Conservation (phyloP, 2,888 invertebrate species). For the Pyralis farinalis region DNA sequence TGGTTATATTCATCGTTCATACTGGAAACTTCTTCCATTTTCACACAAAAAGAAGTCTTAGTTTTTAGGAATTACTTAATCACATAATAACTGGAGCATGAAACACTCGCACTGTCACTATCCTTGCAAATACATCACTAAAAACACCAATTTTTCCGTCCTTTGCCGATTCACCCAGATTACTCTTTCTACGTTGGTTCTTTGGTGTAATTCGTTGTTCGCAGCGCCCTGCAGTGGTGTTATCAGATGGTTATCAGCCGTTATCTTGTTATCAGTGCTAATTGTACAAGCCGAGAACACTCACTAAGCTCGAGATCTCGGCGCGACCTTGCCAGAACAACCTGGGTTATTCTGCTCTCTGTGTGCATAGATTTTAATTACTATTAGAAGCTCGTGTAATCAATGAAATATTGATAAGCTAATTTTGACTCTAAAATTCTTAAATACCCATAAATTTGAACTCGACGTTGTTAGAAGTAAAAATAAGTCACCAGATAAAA, state of each 20-base stretch:
- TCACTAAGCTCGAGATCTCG: conserved; percentile 29
- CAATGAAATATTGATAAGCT: too few species aligned
- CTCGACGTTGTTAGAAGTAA: too few species aligned
- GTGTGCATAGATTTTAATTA: too few species aligned
- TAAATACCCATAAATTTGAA: too few species aligned
- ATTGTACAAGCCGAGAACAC: conserved; percentile 33
- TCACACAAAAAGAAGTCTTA: not conserved
- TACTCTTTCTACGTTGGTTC: too few species aligned
- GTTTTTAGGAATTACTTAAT: too few species aligned
- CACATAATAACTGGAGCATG: not conserved
- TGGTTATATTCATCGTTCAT: conserved; percentile 41
- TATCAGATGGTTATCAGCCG: conserved; percentile 23
- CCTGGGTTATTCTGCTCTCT: conserved; percentile 25
- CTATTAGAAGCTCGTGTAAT: too few species aligned
- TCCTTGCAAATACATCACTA: too few species aligned
- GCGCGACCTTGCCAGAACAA: conserved; percentile 33
- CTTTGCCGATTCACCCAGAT: too few species aligned
- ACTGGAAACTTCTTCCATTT: conserved; percentile 19
- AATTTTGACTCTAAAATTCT: too few species aligned
- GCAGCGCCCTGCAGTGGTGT: conserved; percentile 4
- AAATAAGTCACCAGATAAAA: too few species aligned
- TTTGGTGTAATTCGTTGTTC: not conserved
- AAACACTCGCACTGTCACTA: not conserved
- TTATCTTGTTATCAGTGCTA: conserved; percentile 40
- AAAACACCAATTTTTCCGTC: too few species aligned